Conservation (phyloP, 2,113 vertebrate species). For the Prunella himalayana region DNA sequence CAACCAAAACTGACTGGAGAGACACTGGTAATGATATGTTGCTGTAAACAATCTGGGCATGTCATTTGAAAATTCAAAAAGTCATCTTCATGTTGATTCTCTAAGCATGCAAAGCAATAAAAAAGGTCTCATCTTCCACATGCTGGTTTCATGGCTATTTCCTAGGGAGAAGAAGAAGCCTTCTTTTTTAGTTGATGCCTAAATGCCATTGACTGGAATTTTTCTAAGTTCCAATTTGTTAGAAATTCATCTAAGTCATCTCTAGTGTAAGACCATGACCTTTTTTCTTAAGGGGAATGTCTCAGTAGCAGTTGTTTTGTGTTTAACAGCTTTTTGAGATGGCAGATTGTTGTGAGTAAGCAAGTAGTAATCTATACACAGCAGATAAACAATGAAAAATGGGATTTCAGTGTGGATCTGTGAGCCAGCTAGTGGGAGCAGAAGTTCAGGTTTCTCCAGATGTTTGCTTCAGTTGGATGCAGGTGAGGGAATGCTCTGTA, state of each 20-base stretch:
- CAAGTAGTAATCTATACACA: background rate
- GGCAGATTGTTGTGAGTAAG: background rate
- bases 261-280: background rate
- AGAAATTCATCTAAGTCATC: background rate
- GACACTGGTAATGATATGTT: rapidly evolving
- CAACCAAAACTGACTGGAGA: background rate
- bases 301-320: background rate
- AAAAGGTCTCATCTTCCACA: background rate
- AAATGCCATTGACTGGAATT: background rate
- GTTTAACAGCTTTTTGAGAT: background rate
- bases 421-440: background rate
- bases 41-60: background rate
- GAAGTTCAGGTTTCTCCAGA: background rate
- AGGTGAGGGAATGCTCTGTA: background rate
- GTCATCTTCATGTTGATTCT: background rate
- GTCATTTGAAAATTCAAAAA: background rate
- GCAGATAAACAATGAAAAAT: slow-evolving; percentile 2
- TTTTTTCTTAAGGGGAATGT: background rate
- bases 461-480: background rate
- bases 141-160: background rate
- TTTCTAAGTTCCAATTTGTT: background rate
- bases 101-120: background rate
- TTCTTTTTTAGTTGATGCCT: background rate
- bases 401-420: background rate
- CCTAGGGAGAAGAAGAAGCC: background rate